Base-by-base conservation (phyloP, 2,888 invertebrate species). In the Noctua comes region DNA sequence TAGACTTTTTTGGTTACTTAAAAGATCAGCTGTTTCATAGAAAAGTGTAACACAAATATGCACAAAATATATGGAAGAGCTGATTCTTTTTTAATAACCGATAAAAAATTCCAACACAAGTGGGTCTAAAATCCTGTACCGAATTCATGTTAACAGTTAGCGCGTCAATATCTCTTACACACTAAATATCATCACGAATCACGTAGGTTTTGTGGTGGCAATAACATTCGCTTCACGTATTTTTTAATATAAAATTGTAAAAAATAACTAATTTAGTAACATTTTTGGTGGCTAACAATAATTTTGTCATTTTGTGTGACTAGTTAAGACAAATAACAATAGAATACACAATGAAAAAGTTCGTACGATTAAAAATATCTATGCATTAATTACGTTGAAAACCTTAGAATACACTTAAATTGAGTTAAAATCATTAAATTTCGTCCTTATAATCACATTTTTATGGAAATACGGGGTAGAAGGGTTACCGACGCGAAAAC, bases 221-320 rank as follows among this genome's bases (percentile, higher is more conserved):
- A 57, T 54, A 10, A 18, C 36, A 46, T 70, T 18, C 7, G 72
- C 43, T 43, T 68, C 8, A 48, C 27, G 21, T 46, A 27, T 76
- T 69, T 76, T 69, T 59, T 59, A 48, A 54, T 73, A 83, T 36
- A 82, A 76, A 80, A 86, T 51, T 24, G 21, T 83, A 86, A 43
- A 77, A 82, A 83, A 77, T 73, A 86, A 76, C 82, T 72, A 66
- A 65, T 59, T 43, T 10, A 48, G 73, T 68, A 78, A n/a, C 36
- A 68, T 46, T 65, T 80, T 80, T 84, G 84, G 79, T 71, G 18
- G 24, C 48, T 78, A 18, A 73, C 13, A 51, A 78, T 68, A 64
- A 13, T 79, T 87, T 76, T 84, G 76, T 80, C 71, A 80, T 72
- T 24, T 66, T 57, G 62, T 13, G 62, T 70, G 87, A 84, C 84